Evolutionary conservation across 2,113 vertebrate genomes (phyloP).

Genomic region (Zapornia atra): DNA sequence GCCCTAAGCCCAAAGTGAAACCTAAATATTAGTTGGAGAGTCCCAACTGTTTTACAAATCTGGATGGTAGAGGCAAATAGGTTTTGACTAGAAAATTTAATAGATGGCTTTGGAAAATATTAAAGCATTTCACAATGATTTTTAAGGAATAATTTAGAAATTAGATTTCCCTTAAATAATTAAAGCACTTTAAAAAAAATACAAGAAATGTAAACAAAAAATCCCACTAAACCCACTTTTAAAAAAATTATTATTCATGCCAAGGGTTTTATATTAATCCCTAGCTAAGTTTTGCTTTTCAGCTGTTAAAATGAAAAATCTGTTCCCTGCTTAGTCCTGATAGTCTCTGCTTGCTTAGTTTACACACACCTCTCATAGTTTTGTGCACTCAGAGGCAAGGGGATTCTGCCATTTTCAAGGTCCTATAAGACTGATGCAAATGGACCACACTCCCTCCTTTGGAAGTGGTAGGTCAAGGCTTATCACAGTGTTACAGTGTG

Average conservation of each 20-base stretch:
- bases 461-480: background rate
- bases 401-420: background rate
- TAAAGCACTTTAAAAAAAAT: background rate
- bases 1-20: background rate
- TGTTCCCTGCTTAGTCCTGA: background rate
- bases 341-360: background rate
- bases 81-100: background rate
- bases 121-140: background rate
- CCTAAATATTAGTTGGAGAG: background rate
- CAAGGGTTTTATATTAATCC: background rate
- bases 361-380: background rate
- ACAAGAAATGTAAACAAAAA: background rate
- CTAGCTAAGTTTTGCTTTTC: background rate
- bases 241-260: background rate
- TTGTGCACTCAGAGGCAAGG: background rate
- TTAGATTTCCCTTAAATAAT: background rate
- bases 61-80: background rate
- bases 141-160: background rate
- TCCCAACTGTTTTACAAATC: background rate
- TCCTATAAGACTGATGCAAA: background rate
- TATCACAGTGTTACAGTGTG: fast-evolving
- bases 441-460: background rate
- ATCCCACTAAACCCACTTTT: background rate
- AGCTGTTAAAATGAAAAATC: background rate
- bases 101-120: background rate